Percentiles rank a stretch among this genome's conserved stretches.
Conservation (phyloP, 2,888 invertebrate genomes). For the Nasonovia ribisnigri region DNA sequence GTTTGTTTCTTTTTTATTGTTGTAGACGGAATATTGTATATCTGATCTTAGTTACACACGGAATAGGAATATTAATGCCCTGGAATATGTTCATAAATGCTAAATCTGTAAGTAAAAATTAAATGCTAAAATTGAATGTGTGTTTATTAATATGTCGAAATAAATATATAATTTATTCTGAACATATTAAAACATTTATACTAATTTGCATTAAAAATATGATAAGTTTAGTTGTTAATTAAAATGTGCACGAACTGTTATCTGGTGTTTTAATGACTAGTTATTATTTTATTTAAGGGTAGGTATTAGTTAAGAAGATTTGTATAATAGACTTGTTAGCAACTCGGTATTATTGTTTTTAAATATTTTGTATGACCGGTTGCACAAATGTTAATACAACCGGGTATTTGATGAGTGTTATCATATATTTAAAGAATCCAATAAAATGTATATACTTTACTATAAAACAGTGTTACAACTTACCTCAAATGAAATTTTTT, state of each 20-base stretch:
- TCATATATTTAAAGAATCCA: not conserved
- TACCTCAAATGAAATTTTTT: not conserved
- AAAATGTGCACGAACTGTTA: not conserved
- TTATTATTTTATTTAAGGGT: no score
- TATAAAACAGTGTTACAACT: not conserved
- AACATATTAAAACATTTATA: not conserved
- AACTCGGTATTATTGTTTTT: not conserved
- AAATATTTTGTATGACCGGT: not conserved
- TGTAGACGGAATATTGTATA: constrained; percentile 82
- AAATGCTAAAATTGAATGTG: not conserved
- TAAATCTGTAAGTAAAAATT: constrained; percentile 76
- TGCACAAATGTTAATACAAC: not conserved
- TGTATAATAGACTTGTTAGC: not conserved
- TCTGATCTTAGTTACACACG: constrained; percentile 90
- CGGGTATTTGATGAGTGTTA: no score
- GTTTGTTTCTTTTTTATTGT: constrained; percentile 66
- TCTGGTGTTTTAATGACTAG: no score
- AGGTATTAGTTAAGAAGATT: not conserved
- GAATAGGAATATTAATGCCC: constrained; percentile 92
- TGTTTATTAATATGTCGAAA: not conserved
- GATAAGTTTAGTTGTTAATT: not conserved
- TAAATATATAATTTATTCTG: no score
- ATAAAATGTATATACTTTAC: not conserved
- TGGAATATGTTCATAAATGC: constrained; percentile 99
- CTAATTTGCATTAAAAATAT: no score